Evolutionary conservation across 2,888 invertebrate genomes (phyloP), one percentile per base, ranked within the genome.

Genomic region (Andricus curvator): DNA sequence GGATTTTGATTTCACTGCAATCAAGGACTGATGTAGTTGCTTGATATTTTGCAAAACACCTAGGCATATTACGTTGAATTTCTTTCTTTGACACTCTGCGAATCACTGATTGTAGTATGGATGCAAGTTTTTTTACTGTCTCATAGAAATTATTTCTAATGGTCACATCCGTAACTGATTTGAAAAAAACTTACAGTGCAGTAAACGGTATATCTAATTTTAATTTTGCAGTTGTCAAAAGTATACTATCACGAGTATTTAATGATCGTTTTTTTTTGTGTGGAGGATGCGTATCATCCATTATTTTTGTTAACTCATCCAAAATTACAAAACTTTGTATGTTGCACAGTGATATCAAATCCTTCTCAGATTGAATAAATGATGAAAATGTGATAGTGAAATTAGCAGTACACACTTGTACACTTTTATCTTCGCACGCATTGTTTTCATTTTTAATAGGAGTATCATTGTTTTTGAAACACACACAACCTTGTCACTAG

Each of bases 1-100:
- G 78, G 13, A 70, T 62, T 60, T 68, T 68, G 25, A 79, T 79
- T 62, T 79, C 78, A 25, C 62, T 70, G 48, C 70, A 79, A 37
- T 70, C 78, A 48, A 79, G 51, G 17, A 79, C 78, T 68, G 68
- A 68, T 51, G 60, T 60, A 33, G 78, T 70, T 20, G 67, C 20
- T 33, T 48, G 60, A 68, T 68, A 78, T 20, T 66, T 68, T 22
- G 37, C 33, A 56, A 78, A 78, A 78, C 78, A 78, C 29, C 66
- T 41, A 22, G 67, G 37, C 68, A 67, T 67, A 51, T 78, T 78
- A 22, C 44, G 67, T 5, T 60, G 9, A 65, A 78, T 68, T 68
- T 78, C 78, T 22, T 78, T 70, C 37, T 60, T 48, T 37, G 78
- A 62, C 37, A 70, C 78, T 8, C 62, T 68, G 22, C 60, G 22